These are phyloP conservation scores for Chelon labrosus DNA, from an alignment of 2,797 vertebrate genomes.

Conservation along the genomic window DNA sequence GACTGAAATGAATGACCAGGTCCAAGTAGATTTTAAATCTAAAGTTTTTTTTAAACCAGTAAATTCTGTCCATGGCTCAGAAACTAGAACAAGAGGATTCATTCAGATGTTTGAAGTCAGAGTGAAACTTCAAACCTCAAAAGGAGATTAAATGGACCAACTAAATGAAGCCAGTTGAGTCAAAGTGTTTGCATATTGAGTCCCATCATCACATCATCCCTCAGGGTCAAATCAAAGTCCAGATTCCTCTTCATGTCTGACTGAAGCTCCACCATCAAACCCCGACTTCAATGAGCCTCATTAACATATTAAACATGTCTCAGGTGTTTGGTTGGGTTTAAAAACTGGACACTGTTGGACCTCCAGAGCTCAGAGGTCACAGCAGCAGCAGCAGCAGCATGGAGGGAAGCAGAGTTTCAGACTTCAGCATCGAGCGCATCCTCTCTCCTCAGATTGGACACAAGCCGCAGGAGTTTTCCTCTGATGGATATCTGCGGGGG, in stretches of 20 bases:
- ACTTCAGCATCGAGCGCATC: conserved; percentile 84
- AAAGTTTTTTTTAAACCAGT: no score
- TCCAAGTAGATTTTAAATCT: no score
- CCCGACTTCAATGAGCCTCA: not conserved
- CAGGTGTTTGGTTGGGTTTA: conserved; percentile 23
- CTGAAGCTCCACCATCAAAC: conserved; percentile 22
- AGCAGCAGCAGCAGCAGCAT: conserved; percentile 39
- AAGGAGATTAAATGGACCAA: not conserved
- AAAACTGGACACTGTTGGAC: conserved; percentile 12
- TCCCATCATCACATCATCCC: not conserved
- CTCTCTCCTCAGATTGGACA: conserved; percentile 65
- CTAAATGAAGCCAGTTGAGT: not conserved
- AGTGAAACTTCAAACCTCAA: not conserved
- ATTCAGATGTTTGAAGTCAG: conserved; percentile 15
- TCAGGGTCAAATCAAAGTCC: conserved; percentile 39
- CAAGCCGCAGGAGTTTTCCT: not conserved
- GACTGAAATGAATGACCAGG: no score
- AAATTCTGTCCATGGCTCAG: no score
- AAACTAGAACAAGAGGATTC: no score
- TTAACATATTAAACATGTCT: conserved; percentile 34
- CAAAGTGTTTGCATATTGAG: no score
- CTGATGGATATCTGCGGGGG: not conserved
- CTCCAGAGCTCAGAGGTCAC: conserved; percentile 7
- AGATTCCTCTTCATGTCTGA: conserved; percentile 9
- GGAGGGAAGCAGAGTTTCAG: conserved; percentile 64